Evolutionary conservation across 2,113 vertebrate genomes (phyloP).

Genomic region (Rhegmatorhina hoffmannsi): DNA sequence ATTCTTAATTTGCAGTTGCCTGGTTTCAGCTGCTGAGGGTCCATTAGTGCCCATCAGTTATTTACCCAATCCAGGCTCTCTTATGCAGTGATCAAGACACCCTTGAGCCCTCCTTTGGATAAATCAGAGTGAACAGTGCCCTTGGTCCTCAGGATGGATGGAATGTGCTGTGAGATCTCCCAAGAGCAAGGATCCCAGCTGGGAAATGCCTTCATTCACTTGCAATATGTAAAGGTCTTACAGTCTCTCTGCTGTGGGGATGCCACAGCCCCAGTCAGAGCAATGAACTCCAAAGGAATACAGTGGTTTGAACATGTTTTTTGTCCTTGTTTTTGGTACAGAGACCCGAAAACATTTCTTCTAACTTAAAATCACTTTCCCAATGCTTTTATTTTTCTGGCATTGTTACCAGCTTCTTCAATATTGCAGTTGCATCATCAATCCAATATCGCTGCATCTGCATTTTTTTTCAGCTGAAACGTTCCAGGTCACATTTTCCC

Average conservation of each 20-base stretch:
- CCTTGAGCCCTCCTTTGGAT: background rate
- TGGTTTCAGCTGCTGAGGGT: background rate
- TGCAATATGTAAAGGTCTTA: background rate
- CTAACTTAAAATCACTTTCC: background rate
- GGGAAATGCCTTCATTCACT: background rate
- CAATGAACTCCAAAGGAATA: fast-evolving
- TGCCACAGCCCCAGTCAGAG: background rate
- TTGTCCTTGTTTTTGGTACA: background rate
- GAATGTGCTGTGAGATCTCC: background rate
- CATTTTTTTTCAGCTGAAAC: background rate
- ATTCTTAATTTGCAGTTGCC: background rate
- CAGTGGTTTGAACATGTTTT: background rate
- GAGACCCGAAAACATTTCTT: background rate
- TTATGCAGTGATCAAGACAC: background rate
- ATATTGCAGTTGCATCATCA: background rate
- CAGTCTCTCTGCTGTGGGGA: background rate
- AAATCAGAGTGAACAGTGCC: background rate
- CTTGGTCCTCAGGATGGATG: background rate
- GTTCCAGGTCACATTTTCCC: background rate
- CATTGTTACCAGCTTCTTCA: background rate
- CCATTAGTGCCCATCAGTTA: background rate
- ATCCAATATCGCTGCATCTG: too few species aligned
- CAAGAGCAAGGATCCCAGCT: background rate
- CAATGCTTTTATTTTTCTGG: background rate
- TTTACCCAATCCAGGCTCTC: background rate